phyloP scores from a whole-genome alignment of 2,888 invertebrate genomes.

The Altica lythri region DNA sequence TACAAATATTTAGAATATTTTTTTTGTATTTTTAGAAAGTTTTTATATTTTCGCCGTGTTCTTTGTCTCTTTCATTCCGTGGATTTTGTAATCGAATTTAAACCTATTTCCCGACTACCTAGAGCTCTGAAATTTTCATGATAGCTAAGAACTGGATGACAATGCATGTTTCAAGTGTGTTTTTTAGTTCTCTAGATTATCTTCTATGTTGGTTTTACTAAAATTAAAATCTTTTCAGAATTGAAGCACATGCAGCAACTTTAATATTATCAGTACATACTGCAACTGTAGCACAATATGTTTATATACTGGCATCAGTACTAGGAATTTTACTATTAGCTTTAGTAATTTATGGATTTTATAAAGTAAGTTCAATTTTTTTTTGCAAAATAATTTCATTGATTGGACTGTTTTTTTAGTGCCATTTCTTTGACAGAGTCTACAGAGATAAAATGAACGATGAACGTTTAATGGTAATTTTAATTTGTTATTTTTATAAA shows the following conservation, averaged over 20 bases:
- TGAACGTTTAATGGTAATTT: conserved; percentile 33
- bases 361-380: conserved; percentile 35
- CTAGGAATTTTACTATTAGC: conserved; percentile 35
- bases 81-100: no score
- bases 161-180: no score
- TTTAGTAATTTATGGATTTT: conserved; percentile 32
- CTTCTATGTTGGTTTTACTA: neutral
- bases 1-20: no score
- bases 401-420: conserved; percentile 39
- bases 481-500: no score
- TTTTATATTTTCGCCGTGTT: no score
- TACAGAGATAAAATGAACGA: conserved; percentile 39
- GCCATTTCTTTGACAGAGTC: conserved; percentile 38
- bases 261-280: conserved; percentile 32
- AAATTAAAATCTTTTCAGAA: conserved; percentile 28
- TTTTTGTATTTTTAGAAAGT: conserved; percentile 4
- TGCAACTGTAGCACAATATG: conserved; percentile 34
- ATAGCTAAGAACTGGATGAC: no score
- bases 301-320: conserved; percentile 34
- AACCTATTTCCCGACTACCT: no score
- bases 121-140: no score
- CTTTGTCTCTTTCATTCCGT: neutral
- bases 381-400: conserved; percentile 6
- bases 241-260: conserved; percentile 28
- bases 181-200: neutral